Evolutionary conservation across 2,113 vertebrate genomes (phyloP), one percentile per base, ranked within the genome.

Genomic region (Vidua macroura): DNA sequence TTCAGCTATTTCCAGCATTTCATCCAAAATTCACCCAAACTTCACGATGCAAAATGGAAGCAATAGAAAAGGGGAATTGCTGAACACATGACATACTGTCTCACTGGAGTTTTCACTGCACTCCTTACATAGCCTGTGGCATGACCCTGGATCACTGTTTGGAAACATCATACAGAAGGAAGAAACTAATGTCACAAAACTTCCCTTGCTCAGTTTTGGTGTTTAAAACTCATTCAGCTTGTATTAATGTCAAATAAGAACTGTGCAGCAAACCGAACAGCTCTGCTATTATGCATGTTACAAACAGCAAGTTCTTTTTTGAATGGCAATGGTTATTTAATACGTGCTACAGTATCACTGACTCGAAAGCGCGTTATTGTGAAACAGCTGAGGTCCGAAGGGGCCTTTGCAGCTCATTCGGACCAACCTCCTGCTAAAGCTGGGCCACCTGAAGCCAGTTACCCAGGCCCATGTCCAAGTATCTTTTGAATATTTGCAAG

Each of bases 281-380:
- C 27, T 31, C 51, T 52, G 9, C 18, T 43, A 3, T 17, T 37
- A 58, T 0, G 2, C 6, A 25, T 8, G 7, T 11, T 53, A 76
- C 15, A 49, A 52, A 51, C 0, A 67, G 15, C 10, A 70, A 59
- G 22, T 14, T 55, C 14, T 33, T 24, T 53, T 24, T 20, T 5
- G 7, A 33, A 37, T 4, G 10, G 13, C 13, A 64, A 1, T 0
- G 2, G 28, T 7, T 37, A 56, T 18, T 37, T 14, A 35, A 37
- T 0, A 2, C 0, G 4, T 5, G 2, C 10, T n/a, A 3, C 8
- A 6, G 21, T 35, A 19, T 59, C 39, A 16, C 23, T 16, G 52
- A 30, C 12, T 22, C 10, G 15, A 0, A 5, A 21, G 19, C 15
- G 8, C 0, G 0, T 20, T 17, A 23, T 1, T 9, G 15, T 5